Evolutionary conservation across 1,140 invertebrate genomes (phyloP).

Genomic region (Leptopilina clavipes): DNA sequence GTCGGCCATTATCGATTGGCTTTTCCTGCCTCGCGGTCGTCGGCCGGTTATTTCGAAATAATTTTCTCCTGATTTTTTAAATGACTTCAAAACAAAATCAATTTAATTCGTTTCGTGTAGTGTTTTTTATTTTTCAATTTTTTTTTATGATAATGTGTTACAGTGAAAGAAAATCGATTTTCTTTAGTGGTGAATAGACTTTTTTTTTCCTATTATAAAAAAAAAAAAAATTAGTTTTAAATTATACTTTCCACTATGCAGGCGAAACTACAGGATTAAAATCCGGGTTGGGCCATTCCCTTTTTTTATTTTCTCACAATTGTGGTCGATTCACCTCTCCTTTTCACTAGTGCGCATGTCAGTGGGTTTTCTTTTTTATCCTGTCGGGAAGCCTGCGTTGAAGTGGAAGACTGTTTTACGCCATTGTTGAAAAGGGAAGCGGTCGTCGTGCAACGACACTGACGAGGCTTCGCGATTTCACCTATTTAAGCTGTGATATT

Average conservation of each 20-base stretch:
- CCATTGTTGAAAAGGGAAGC: slow-evolving; percentile 68
- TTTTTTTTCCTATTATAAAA: background rate
- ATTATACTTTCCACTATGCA: no score
- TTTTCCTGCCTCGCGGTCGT: slow-evolving; percentile 50
- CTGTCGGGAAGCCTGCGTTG: slow-evolving; percentile 46
- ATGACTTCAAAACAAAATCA: no score
- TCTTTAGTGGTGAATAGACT: background rate
- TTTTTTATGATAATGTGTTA: no score
- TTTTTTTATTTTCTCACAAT: slow-evolving; percentile 46
- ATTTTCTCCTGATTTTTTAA: background rate
- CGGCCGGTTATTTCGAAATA: slow-evolving; percentile 42
- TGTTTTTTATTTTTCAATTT: background rate
- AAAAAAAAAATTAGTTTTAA: no score
- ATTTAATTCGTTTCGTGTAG: background rate
- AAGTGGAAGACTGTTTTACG: slow-evolving; percentile 49
- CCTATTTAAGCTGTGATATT: slow-evolving; percentile 67
- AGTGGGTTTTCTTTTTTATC: slow-evolving; percentile 47
- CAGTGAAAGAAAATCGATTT: background rate
- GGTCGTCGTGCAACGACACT: slow-evolving; percentile 63
- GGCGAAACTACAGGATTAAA: background rate
- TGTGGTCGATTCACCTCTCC: slow-evolving; percentile 42
- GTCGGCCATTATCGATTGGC: slow-evolving; percentile 70
- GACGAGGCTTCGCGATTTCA: slow-evolving; percentile 59
- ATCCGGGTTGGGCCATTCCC: slow-evolving; percentile 17
- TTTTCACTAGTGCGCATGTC: slow-evolving; percentile 45